phyloP scores from a whole-genome alignment of 2,113 vertebrate species.

The Pituophis catenifer region DNA sequence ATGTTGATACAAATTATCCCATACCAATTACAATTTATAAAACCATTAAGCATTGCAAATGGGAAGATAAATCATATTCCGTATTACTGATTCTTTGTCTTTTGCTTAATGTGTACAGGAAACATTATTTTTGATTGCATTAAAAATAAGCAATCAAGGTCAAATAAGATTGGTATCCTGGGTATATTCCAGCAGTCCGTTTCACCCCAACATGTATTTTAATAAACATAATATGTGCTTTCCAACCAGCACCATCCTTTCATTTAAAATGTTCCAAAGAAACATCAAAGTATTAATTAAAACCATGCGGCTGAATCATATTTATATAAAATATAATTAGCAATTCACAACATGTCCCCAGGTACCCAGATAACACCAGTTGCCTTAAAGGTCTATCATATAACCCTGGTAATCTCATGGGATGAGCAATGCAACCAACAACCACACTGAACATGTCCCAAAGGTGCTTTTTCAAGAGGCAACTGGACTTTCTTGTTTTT shows the following conservation, averaged over 20 bases:
- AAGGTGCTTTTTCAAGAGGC: too few species aligned
- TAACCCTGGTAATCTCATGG: background rate
- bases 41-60: constrained; percentile 51
- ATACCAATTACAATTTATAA: constrained; percentile 63
- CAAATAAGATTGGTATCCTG: background rate
- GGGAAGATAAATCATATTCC: constrained; percentile 57
- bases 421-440: background rate
- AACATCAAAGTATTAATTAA: background rate
- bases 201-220: background rate
- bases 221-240: background rate
- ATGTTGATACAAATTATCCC: constrained; percentile 62
- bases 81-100: constrained; percentile 31
- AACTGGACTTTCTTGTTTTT: too few species aligned
- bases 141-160: background rate
- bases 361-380: background rate
- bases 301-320: background rate
- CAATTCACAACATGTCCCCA: background rate
- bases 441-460: background rate
- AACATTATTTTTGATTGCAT: constrained; percentile 16
- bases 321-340: background rate
- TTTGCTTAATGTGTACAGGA: constrained; percentile 27
- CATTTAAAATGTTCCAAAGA: background rate
- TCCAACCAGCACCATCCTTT: background rate
- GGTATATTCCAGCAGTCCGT: background rate
- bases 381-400: background rate